Evolutionary conservation across 2,113 vertebrate genomes (phyloP), one percentile per base, ranked within the genome.

Genomic region (Takifugu flavidus): DNA sequence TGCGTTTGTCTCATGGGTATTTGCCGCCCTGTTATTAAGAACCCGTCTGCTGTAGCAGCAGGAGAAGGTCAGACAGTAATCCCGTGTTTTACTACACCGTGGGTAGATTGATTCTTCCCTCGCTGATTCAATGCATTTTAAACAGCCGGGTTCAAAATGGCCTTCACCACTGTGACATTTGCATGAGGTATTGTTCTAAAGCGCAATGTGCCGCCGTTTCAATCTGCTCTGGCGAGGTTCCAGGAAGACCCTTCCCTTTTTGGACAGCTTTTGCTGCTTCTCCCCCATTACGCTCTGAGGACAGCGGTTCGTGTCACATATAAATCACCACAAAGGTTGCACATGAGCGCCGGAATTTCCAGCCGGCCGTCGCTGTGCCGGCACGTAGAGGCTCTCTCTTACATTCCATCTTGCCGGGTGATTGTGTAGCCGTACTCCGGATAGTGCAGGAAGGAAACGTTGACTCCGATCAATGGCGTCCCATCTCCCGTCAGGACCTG

Each of bases 351-450:
- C 12, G 15, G 20, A 52, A 25, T 47, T 39, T 61, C 34, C 13
- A 45, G 44, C 44, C 4, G 44, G 44, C 44, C 14, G 47, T 49
- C 25, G 10, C 20, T 6, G 47, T 15, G 15, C 4, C 43, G 43
- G 13, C 14, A 45, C 4, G 14, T 45, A 14, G 60, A 20, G 4
- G 43, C 26, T 15, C 27, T 43, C 53, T 82, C 97, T 92, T 87
- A 99, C 97, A 98, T 98, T 88, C 97, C 97, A 1, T 99, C 97
- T 67, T 98, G 95, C 67, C 96, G 94, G 12, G 95, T 98, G 85
- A 97, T 89, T 53, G 95, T 98, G 72, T 94, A 94, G 25, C 97
- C 97, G 6, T 94, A 95, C 62, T 97, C 94, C 0, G 93, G 92
- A 76, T 97, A 95, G 86, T 94, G 95, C 56, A 93, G 93, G 73